Base-by-base conservation (phyloP, 2,113 vertebrate species). In the Melanocharis versteri region DNA sequence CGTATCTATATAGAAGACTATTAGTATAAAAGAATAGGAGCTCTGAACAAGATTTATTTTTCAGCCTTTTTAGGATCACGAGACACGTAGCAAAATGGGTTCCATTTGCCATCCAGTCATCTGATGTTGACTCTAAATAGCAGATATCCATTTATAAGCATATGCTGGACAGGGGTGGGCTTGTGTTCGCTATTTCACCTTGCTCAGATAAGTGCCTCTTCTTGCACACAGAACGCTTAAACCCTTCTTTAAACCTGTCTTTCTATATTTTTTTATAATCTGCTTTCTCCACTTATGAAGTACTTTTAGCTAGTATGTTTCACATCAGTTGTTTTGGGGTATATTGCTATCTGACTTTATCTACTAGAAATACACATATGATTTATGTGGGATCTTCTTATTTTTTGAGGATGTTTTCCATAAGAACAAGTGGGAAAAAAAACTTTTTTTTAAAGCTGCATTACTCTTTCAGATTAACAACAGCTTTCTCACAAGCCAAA, bases 301-400 rank as follows among this genome's bases (percentile, higher is more conserved):
- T 60, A 42, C 42, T 95, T 70, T 65, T 56, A 76, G 30, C 24
- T 66, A 75, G 17, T 11, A 22, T 62, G 78, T 93, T 94, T 94
- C 18, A 61, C 37, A 24, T 58, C 8, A 6, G 9, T 56, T 19
- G 15, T 78, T 90, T 88, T 35, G 27, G n/a, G 23, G 7, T 47
- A 50, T 51, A 30, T 31, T 68, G 7, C 3, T 85, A 9, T 54
- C 42, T 66, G 11, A 3, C 26, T 93, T 73, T 87, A 78, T 45
- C 21, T 84, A 8, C 22, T 30, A 30, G 50, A 92, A 71, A 56
- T 42, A 37, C 3, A 53, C 7, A 2, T 39, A 64, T 47, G 44
- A 33, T 69, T 73, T 48, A 47, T 21, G 24, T 27, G 4, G 15
- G 11, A 23, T 60, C 26, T 64, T 80, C 62, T 62, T 47, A 22